Evolutionary conservation across 1,140 invertebrate species (phyloP), one percentile per base, ranked within the genome.

Genomic region (Drosophila ironensis): DNA sequence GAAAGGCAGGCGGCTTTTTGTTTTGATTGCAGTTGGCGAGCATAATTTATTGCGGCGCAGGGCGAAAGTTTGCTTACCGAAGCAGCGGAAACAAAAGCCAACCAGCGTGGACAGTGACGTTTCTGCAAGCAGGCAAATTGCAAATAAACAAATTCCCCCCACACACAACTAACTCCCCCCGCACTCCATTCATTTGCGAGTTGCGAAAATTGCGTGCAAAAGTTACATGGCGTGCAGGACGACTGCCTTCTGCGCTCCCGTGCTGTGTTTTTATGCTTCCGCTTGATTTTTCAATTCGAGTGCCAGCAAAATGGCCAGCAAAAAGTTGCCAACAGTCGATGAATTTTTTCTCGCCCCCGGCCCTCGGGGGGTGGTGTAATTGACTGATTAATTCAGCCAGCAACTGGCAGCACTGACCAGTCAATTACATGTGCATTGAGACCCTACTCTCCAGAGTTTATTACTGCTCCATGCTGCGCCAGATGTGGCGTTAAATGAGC

Each of bases 21-120:
- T 73, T 82, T 82, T 77, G 78, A 77, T 82, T 84, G 78, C 73
- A 78, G 78, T 82, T 82, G 63, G 51, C 37, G 54, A 73, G 78
- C 73, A 84, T 84, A 82, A 78, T 78, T 84, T 84, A 82, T 84
- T 48, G 64, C 73, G 63, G 54, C 48, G 38, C 46, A 69, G 44
- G 30, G 56, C 41, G 16, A 66, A 81, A 53, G 56, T 73, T 72
- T 78, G 63, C 63, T 72, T 72, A 44, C 56, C 35, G 56, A 40
- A 17, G 24, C 42, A 17, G 60, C 44, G 41, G 22, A 42, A 64
- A 64, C 56, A 63, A 52, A 37, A 30, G 41, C 16, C 59, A 59
- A 56, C 35, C 20, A 59, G 20, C 42, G 56, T 42, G 59, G 56
- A 68, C 54, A 60, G 59, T 61, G 73, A 53, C 68, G 53, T 76